A percentile compares a stretch with the other conserved stretches of the same genome.
These are phyloP conservation scores for sheep (Ovis aries) DNA, from an alignment of 2,113 vertebrate species.

Conservation along the genomic window ARS-UI_Ramb_v3.0 NC_056058.1:38527001-38527500, in stretches of 20 bases:
- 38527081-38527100: neutral
- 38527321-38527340: neutral
- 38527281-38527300: neutral
- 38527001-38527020: neutral
- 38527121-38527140: neutral
- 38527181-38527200: neutral
- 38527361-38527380: neutral
- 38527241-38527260: neutral
- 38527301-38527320: neutral
- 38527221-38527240: neutral
- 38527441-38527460: neutral
- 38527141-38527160: neutral
- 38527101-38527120: neutral
- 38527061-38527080: neutral
- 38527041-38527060: neutral
- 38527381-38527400: neutral
- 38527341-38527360: neutral
- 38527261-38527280: neutral
- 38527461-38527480: neutral
- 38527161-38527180: neutral
- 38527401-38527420: neutral
- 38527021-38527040: neutral
- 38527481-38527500: neutral
- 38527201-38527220: neutral
- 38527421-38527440: neutral